Evolutionary conservation across 2,888 invertebrate species (phyloP).

Genomic region (Dyspetes luteomarginatus): DNA sequence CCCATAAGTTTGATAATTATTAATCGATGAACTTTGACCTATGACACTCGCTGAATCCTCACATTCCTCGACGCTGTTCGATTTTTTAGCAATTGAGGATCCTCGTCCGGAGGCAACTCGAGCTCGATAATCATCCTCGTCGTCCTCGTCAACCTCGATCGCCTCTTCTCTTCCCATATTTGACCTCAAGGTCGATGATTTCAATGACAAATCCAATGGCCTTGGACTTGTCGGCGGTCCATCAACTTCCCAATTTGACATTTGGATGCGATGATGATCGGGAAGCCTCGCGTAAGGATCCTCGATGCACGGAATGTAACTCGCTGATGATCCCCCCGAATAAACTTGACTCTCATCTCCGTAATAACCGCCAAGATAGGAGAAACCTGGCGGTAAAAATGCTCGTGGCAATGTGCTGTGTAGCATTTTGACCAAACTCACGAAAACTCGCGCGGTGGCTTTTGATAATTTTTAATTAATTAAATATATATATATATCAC

Average conservation of each 20-base stretch:
- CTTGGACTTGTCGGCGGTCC: constrained; percentile 79
- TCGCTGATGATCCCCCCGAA: constrained; percentile 67
- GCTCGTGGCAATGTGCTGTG: constrained; percentile 80
- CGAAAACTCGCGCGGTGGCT: too few species aligned
- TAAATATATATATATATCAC: too few species aligned
- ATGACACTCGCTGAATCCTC: constrained; percentile 46
- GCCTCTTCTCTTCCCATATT: constrained; percentile 71
- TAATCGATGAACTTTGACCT: constrained; percentile 79
- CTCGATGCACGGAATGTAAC: constrained; percentile 74
- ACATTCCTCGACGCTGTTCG: constrained; percentile 36
- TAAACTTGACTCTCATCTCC: constrained; percentile 75
- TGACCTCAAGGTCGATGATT: constrained; percentile 79
- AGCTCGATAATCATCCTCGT: constrained; percentile 73
- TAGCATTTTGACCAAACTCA: constrained; percentile 75
- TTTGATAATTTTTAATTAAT: too few species aligned
- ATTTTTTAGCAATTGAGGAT: constrained; percentile 40
- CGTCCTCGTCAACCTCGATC: constrained; percentile 77
- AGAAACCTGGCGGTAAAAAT: constrained; percentile 76
- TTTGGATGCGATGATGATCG: constrained; percentile 64
- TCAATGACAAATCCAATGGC: constrained; percentile 91
- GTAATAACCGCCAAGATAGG: constrained; percentile 78
- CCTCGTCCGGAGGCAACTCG: constrained; percentile 49
- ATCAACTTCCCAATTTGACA: constrained; percentile 50
- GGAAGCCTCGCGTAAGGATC: constrained; percentile 68
- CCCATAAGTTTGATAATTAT: constrained; percentile 66